These are phyloP conservation scores for Acanthisitta chloris DNA, from an alignment of 2,113 vertebrate species.

Conservation along the genomic window DNA sequence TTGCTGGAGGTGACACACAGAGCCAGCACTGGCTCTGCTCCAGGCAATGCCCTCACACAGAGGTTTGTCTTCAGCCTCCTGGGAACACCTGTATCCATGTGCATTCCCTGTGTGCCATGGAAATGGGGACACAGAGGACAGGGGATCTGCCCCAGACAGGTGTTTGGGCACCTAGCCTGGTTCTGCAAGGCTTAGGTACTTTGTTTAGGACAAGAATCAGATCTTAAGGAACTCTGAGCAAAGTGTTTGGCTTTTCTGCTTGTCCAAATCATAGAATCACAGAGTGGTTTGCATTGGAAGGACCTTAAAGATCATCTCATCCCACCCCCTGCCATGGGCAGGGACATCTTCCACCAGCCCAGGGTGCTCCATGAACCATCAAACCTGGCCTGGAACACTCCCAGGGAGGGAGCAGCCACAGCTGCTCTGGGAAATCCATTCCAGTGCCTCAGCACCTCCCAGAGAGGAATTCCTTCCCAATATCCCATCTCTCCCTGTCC, in stretches of 20 bases:
- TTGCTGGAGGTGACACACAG: no score
- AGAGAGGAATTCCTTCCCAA: neutral
- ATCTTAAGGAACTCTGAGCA: neutral
- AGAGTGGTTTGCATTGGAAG: neutral
- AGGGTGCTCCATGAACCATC: neutral
- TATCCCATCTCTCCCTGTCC: neutral
- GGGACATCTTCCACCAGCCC: neutral
- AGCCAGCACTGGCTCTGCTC: no score
- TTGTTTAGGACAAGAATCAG: fast-evolving
- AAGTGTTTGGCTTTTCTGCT: neutral
- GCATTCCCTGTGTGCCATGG: no score
- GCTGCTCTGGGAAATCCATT: neutral
- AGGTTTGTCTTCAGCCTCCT: neutral
- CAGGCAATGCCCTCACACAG: neutral
- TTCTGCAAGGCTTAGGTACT: neutral
- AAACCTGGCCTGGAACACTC: neutral
- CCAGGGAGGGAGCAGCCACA: neutral
- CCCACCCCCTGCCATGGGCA: neutral
- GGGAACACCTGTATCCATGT: neutral
- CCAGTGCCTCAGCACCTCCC: neutral
- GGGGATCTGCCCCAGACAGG: neutral
- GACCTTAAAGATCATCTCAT: no score
- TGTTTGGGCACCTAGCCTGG: neutral
- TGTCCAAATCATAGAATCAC: fast-evolving
- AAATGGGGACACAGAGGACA: neutral